Conservation (phyloP, 2,888 invertebrate genomes). For the Drosophila fulvimacula region DNA sequence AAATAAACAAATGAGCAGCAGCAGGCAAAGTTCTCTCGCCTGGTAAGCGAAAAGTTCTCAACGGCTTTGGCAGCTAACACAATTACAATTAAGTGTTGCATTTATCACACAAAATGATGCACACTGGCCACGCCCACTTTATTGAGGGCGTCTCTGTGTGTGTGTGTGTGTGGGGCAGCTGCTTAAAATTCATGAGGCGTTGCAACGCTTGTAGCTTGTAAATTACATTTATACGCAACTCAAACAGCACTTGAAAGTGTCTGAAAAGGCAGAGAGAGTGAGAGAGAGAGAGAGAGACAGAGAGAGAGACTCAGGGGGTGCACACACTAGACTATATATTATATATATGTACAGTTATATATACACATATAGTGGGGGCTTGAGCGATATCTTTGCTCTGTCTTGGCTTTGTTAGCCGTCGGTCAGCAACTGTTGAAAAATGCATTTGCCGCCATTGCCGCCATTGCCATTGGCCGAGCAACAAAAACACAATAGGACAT, state of each 20-base stretch:
- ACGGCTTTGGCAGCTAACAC: conserved; percentile 38
- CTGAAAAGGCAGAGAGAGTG: conserved; percentile 6
- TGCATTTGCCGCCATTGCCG: conserved; percentile 31
- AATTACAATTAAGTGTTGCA: conserved; percentile 67
- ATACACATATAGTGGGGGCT: neutral
- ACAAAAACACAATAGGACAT: conserved; percentile 19
- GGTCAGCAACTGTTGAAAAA: conserved; percentile 37
- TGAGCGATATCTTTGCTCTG: conserved; percentile 1
- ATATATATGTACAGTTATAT: neutral
- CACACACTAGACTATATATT: conserved; percentile 8
- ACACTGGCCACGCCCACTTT: conserved; percentile 41
- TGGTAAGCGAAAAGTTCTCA: conserved; percentile 5
- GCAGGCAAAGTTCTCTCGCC: conserved; percentile 10
- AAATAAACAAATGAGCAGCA: conserved; percentile 41
- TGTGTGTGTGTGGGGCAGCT: conserved; percentile 29
- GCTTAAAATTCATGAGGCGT: conserved; percentile 76
- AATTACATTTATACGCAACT: conserved; percentile 76
- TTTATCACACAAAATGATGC: conserved; percentile 72
- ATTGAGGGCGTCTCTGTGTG: neutral
- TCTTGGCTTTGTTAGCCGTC: conserved; percentile 15
- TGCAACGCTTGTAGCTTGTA: conserved; percentile 64
- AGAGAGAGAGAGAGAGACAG: neutral
- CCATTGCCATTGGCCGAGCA: neutral
- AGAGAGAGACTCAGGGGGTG: neutral
- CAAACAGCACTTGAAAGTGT: conserved; percentile 67